Evolutionary conservation across 1,140 invertebrate genomes (phyloP), one percentile per base, ranked within the genome.

Genomic region (Akabosia matsudoensis): DNA sequence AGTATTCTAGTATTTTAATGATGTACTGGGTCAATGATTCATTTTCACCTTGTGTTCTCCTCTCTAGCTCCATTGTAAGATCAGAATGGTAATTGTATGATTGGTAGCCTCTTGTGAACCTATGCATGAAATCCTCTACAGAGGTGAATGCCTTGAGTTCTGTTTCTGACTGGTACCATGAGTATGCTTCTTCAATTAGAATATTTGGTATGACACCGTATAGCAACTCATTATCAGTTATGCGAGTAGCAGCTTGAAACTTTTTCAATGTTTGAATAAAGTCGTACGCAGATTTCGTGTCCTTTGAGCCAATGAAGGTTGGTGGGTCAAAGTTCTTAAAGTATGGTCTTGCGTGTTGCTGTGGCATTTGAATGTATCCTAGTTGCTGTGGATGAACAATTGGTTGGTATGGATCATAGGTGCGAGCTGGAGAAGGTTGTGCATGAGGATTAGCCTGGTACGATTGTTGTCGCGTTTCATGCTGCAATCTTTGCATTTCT

Each of bases 241-340:
- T 74, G 24, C 74, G 74, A 0, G 73, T 37, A 0, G 51, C 51
- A 0, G 16, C 10, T 45, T 71, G 26, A 18, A 75, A 78, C 31
- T 78, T 78, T 45, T 78, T 51, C 1, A 78, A 26, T 72, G 75
- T 74, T 13, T 76, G 26, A 22, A 78, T 18, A 72, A 78, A 78
- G 30, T 78, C 77, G 45, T 52, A 78, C 0, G 77, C 74, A 0
- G 77, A 73, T 37, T 73, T 75, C 7, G 18, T 1, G 4, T 78
- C 77, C 28, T 14, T 13, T 0, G 64, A 30, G 0, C 77, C 77
- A 28, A 24, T 33, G 26, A 73, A 78, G 1, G 26, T 73, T 1
- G 77, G 77, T 45, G 45, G 45, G 10, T 51, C 45, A 10, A 51
- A 13, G n/a, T 51, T 51, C n/a, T 51, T 51, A n/a, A 51, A n/a